Base-by-base conservation (phyloP, 2,888 invertebrate genomes). In the Pterostichus madidus region DNA sequence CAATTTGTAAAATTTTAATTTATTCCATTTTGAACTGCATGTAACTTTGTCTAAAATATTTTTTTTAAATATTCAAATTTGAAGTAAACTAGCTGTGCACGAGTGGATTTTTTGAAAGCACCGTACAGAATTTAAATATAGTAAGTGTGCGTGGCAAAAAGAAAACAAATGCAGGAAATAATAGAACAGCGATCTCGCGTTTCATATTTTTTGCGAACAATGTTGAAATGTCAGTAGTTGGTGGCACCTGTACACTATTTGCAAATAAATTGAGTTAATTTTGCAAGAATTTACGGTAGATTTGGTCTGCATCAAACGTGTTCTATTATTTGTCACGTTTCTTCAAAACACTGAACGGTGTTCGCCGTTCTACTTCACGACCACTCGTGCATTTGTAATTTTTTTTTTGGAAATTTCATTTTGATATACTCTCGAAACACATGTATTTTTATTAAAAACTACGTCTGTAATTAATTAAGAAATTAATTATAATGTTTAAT, bases 201-300 rank as follows among this genome's bases (percentile, higher is more conserved):
- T 75, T 77, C 77, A 77, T 56, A 77, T 77, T 77, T 77, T 77
- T 77, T 56, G 53, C 56, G 39, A 56, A 35, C 53, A 56, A 39
- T 53, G 77, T 77, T 15, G 35, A 39, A 77, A 56, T 24, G 77
- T 77, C 77, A 77, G 77, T 77, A 77, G 77, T 77, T 77, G 31
- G 56, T 77, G 56, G 56, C 77, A 77, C 77, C 77, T 71, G 80
- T 68, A 56, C 56, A 52, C 49, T 68, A 73, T 80, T 80, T 80
- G 68, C 80, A 80, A 80, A 80, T 68, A 80, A 80, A 80, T 80
- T 80, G 71, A 73, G 80, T 80, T 80, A 71, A 80, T 80, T 68
- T 56, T 31, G 68, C 53, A 53, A 73, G 31, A 80, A 80, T 73
- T 80, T 71, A 80, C 80, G 68, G 68, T 24, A 80, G 56, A 80